Conservation (phyloP, 2,113 vertebrate species). For the Passer montanus region DNA sequence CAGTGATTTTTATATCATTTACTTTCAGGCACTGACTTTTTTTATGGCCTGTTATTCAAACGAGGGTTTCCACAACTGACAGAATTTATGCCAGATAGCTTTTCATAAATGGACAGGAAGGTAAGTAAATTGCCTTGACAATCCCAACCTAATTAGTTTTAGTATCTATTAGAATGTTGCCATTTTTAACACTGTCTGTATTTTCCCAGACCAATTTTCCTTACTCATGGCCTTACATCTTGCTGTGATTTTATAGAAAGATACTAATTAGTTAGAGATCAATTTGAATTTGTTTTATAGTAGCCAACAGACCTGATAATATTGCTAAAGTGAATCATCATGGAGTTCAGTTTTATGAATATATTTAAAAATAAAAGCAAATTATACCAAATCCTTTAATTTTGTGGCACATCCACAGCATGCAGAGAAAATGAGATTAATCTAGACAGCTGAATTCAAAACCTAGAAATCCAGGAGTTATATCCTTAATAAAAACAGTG, state of each 20-base stretch:
- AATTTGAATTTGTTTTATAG: constrained; percentile 13
- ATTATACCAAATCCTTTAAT: neutral
- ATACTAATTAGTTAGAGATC: constrained; percentile 2
- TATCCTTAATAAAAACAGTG: neutral
- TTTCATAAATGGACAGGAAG: neutral
- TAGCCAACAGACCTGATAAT: neutral
- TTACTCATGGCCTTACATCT: neutral
- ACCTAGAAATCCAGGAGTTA: neutral
- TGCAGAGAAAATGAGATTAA: neutral
- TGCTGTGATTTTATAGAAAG: constrained; percentile 19
- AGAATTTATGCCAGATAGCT: neutral
- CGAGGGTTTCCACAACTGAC: neutral
- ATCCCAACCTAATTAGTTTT: constrained; percentile 7
- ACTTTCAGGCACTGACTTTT: neutral
- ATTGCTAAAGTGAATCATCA: neutral
- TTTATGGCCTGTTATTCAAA: constrained; percentile 1
- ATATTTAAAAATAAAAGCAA: neutral
- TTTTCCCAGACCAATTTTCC: constrained; percentile 27
- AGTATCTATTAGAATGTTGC: neutral
- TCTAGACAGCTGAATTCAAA: neutral
- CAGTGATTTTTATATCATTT: neutral
- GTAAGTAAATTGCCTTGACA: constrained; percentile 5
- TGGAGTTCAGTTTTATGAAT: neutral
- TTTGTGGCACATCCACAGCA: neutral
- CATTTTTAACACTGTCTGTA: neutral